These are phyloP conservation scores for Trididemnum nubilum DNA, from an alignment of 23 tunicate species.

Conservation along the genomic window DNA sequence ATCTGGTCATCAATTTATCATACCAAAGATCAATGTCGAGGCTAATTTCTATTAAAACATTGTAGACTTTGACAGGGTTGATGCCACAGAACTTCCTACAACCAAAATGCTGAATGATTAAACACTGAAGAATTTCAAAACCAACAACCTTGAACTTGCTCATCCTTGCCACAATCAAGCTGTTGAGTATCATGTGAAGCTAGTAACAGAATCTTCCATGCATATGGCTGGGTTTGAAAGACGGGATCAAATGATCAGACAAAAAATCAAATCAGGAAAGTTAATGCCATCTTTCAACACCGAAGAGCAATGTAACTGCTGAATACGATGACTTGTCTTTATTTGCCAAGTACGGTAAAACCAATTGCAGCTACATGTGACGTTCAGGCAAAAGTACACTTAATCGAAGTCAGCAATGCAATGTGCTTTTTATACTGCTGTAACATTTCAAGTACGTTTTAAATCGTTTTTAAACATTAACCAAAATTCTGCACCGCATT, in stretches of 20 bases:
- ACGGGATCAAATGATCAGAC: slow-evolving; percentile 19
- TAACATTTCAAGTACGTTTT: no score
- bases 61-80: slow-evolving; percentile 14
- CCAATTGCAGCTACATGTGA: no score
- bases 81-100: slow-evolving; percentile 19
- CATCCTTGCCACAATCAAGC: slow-evolving; percentile 33
- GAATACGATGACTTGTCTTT: neutral
- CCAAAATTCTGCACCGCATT: neutral
- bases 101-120: neutral
- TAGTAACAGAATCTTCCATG: slow-evolving; percentile 22
- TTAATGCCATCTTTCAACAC: slow-evolving; percentile 27
- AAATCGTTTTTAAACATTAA: no score
- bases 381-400: neutral
- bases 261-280: slow-evolving; percentile 24
- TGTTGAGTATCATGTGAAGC: slow-evolving; percentile 27
- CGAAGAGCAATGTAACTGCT: slow-evolving; percentile 2
- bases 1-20: neutral
- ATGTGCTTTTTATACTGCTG: neutral
- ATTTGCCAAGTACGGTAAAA: neutral
- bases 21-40: neutral
- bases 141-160: slow-evolving; percentile 13
- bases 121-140: neutral
- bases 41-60: slow-evolving; percentile 2
- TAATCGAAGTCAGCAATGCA: no score
- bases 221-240: slow-evolving; percentile 27